Evolutionary conservation across 1,140 invertebrate genomes (phyloP), one percentile per base, ranked within the genome.

Genomic region (Lethrus apterus): DNA sequence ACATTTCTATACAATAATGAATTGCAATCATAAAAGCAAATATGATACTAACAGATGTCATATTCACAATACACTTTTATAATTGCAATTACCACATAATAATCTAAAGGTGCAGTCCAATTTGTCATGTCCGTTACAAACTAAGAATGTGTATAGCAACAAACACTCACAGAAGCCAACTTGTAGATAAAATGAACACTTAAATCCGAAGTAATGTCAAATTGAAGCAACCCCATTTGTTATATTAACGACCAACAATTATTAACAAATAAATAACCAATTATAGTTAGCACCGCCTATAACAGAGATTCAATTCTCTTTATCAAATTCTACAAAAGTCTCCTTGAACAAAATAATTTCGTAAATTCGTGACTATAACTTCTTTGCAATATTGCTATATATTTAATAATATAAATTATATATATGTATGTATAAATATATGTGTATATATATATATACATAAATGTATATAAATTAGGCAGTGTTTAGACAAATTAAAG

Each of bases 11-110:
- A n/a, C n/a, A n/a, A n/a, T n/a, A n/a, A n/a, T n/a, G n/a, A n/a
- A n/a, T n/a, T n/a, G n/a, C n/a, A 20, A 36, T 36, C 23, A 36
- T 36, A 36, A 36, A 36, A 36, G 34, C 9, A 36, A n/a, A n/a
- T n/a, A n/a, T n/a, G n/a, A 36, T 36, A 36, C 19, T n/a, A n/a
- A n/a, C n/a, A 20, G 17, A 20, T 36, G 7, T 36, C 19, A 4
- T 20, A 36, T 36, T 20, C 23, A 36, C 13, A 36, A 36, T 36
- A 20, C 23, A 36, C 34, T 36, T 36, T 36, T 36, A 20, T 20
- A 36, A 36, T 36, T 36, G 34, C 34, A 21, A 36, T 20, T 36
- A 20, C 18, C 34, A 21, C 23, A 36, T 20, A 36, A 20, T 36
- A 36, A 20, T n/a, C 17, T 36, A 36, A 36, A 36, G 11, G 34